These are phyloP conservation scores for Drosophila helvetica DNA, from an alignment of 2,888 invertebrate genomes.

Conservation along the genomic window DNA sequence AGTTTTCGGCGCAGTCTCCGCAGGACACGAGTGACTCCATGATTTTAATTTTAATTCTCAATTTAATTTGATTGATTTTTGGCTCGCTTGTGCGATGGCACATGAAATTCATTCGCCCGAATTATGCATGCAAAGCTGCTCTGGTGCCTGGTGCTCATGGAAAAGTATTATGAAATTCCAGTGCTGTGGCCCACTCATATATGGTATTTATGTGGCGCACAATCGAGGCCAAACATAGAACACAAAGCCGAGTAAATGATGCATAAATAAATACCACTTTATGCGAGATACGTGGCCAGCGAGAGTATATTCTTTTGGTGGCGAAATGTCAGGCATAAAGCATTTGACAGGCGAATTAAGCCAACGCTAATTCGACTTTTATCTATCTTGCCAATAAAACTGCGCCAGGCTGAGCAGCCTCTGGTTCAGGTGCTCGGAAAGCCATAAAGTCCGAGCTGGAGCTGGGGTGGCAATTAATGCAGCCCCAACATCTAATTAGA, in stretches of 20 bases:
- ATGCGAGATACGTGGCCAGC: not conserved
- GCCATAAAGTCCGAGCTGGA: constrained; percentile 67
- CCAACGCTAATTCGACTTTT: constrained; percentile 59
- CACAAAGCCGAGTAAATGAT: constrained; percentile 11
- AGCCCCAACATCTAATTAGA: constrained; percentile 76
- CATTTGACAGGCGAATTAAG: constrained; percentile 44
- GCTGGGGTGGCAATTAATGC: constrained; percentile 67
- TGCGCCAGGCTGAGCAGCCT: constrained; percentile 1
- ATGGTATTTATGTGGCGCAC: constrained; percentile 39
- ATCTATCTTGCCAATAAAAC: constrained; percentile 56
- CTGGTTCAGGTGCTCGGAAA: constrained; percentile 42
- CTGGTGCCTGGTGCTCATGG: constrained; percentile 36
- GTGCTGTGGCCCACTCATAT: constrained; percentile 55
- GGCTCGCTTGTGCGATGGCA: constrained; percentile 35
- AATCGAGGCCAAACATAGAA: constrained; percentile 10
- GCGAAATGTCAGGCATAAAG: constrained; percentile 32
- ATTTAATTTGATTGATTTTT: constrained; percentile 76
- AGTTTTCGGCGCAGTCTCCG: constrained; percentile 16
- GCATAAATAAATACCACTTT: constrained; percentile 2
- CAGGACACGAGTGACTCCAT: no score
- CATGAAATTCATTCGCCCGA: constrained; percentile 57
- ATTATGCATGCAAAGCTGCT: constrained; percentile 72
- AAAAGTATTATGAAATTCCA: constrained; percentile 56
- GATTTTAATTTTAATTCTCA: constrained; percentile 70
- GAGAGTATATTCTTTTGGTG: not conserved